Base-by-base conservation (phyloP, 2,888 invertebrate genomes). In the Meteorus cinctellus region DNA sequence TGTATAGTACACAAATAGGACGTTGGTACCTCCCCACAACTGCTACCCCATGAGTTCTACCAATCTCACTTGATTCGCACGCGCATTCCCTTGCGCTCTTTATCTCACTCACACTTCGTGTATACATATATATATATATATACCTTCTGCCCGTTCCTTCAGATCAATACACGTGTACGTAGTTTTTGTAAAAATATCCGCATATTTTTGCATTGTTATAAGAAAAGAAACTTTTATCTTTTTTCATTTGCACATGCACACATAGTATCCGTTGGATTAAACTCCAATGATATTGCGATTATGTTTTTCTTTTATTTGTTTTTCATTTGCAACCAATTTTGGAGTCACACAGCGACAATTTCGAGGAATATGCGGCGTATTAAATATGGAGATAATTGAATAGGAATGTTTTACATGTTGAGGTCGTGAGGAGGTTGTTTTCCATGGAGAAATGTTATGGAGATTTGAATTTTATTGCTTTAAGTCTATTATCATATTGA, bases 111-210 rank as follows among this genome's bases (percentile, higher is more conserved):
- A n/a, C n/a, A 1, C 27, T 16, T 29, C 45, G 6, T 19, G n/a
- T 51, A n/a, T 48, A 19, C 14, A 19, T 45, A 51, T 36, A 55
- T 24, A 51, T 36, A 55, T 24, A 24, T 24, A 24, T 24, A 24
- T 24, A 24, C 24, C 16, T 45, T 27, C 41, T 48, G 45, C 51
- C 62, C 69, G 65, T 72, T 78, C 74, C 77, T 76, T 74, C 81
- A 84, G 84, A 85, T 85, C 85, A 84, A 85, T 85, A 85, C 83
- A 82, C 82, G 84, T 12, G 12, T 82, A 83, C 81, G 79, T 77
- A 69, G 73, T 77, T 82, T 79, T 77, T 78, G 77, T 81, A 72
- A 76, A 71, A n/a, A n/a, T 71, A 72, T 71, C 65, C 65, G 66
- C 74, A 62, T 63, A 69, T 74, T 48, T 55, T 59, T 72, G n/a